A percentile compares a stretch with the other conserved stretches of the same genome.
Evolutionary conservation across 2,113 vertebrate species (phyloP).

Genomic region (Ageneiosus marmoratus): DNA sequence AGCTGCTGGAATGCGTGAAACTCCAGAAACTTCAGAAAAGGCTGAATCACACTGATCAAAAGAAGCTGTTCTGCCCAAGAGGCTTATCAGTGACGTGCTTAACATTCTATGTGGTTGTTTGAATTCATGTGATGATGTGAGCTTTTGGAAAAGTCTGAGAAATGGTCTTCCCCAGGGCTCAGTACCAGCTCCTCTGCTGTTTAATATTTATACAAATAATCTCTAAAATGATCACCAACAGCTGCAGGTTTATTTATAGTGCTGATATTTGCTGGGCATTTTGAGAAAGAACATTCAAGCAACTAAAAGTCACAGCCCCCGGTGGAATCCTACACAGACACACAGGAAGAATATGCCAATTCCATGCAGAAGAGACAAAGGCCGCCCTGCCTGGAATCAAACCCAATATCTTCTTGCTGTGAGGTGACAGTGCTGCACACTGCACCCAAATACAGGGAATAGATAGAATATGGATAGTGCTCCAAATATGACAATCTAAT

Average conservation of each 20-base stretch:
- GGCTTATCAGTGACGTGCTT: not conserved
- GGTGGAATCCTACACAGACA: no score
- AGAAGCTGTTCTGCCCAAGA: not conserved
- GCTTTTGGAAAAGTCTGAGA: conserved; percentile 3
- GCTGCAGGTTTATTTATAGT: not conserved
- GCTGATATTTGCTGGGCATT: not conserved
- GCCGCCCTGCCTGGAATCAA: no score
- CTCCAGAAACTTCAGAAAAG: not conserved
- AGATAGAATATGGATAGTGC: no score
- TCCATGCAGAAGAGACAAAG: no score
- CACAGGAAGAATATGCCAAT: no score
- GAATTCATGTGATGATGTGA: not conserved
- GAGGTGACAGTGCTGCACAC: no score
- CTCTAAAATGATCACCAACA: not conserved
- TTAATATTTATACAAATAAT: not conserved
- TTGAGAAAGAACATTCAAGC: not conserved
- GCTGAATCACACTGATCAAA: not conserved
- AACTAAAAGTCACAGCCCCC: not conserved
- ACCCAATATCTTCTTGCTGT: no score
- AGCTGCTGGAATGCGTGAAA: not conserved
- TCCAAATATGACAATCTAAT: no score
- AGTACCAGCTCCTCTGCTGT: not conserved
- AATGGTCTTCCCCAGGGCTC: not conserved
- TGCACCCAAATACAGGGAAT: no score
- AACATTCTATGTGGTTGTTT: not conserved